Evolutionary conservation across 2,888 invertebrate genomes (phyloP).

Genomic region (Habroteleia sp.): DNA sequence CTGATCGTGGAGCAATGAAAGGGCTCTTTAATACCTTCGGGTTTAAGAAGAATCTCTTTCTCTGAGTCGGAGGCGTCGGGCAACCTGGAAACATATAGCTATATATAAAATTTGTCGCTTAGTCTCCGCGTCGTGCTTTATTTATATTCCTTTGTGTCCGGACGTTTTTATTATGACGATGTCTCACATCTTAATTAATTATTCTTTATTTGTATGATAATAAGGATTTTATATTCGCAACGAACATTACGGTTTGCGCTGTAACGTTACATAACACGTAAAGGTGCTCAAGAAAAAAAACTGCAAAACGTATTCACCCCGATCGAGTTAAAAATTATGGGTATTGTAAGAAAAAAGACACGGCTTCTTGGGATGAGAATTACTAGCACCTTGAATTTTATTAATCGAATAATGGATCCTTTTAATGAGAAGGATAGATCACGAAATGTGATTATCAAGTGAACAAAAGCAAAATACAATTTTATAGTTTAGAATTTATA

Average conservation of each 20-base stretch:
- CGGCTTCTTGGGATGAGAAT: conserved; percentile 33
- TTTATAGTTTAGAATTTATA: no score
- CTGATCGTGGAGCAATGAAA: conserved; percentile 83
- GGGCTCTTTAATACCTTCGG: conserved; percentile 90
- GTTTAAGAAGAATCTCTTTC: conserved; percentile 91
- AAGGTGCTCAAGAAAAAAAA: conserved; percentile 11
- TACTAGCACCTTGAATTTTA: conserved; percentile 24
- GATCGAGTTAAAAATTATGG: conserved; percentile 27
- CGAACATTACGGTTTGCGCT: conserved; percentile 12
- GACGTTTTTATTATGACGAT: conserved; percentile 25
- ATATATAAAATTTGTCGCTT: not conserved
- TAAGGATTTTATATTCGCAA: conserved; percentile 29
- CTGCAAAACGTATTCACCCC: conserved; percentile 8
- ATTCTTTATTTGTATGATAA: conserved; percentile 44
- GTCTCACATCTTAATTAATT: conserved; percentile 51
- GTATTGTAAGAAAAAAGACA: conserved; percentile 21
- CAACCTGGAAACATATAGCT: conserved; percentile 83
- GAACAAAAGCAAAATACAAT: no score
- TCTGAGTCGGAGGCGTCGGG: conserved; percentile 89
- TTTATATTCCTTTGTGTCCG: conserved; percentile 18
- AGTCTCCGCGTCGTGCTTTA: conserved; percentile 4
- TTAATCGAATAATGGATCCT: conserved; percentile 31
- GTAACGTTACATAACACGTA: conserved; percentile 32
- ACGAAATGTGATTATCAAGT: not conserved
- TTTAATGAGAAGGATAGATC: conserved; percentile 11